These are phyloP conservation scores for Chrysemys picta DNA, from an alignment of 2,113 vertebrate species.

Conservation along the genomic window DNA sequence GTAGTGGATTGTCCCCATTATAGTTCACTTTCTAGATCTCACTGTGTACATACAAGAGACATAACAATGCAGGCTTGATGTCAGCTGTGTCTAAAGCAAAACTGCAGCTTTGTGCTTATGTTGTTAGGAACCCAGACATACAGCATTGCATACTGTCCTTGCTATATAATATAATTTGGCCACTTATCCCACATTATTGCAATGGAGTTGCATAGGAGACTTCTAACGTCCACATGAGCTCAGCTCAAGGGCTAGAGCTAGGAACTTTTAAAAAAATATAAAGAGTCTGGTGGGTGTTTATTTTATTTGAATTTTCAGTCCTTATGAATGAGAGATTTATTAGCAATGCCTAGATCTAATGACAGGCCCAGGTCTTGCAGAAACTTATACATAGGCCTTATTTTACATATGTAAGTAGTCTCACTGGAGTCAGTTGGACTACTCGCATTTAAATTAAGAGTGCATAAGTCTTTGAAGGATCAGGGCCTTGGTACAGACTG, in stretches of 20 bases:
- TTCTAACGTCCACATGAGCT: neutral
- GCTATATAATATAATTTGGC: neutral
- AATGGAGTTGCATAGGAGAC: neutral
- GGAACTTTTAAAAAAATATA: accelerated
- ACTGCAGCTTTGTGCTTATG: conserved; percentile 44
- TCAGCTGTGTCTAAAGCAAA: conserved; percentile 68
- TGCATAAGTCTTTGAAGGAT: neutral
- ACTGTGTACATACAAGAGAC: conserved; percentile 52
- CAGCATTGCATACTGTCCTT: neutral
- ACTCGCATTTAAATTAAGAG: neutral
- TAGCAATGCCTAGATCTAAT: neutral
- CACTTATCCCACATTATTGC: neutral
- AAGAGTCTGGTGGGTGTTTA: neutral
- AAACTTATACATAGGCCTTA: neutral
- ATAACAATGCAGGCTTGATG: conserved; percentile 64
- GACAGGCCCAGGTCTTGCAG: neutral
- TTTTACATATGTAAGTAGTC: neutral
- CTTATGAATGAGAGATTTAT: neutral
- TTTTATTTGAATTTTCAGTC: neutral
- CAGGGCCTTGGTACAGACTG: neutral
- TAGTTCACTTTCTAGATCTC: conserved; percentile 56
- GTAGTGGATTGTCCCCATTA: conserved; percentile 68
- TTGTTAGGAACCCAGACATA: conserved; percentile 45
- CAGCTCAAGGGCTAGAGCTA: neutral
- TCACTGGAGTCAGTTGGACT: neutral